These are phyloP conservation scores for Exaiptasia diaphana DNA, from an alignment of 64 coral and sea anemone genomes.

Conservation along the genomic window DNA sequence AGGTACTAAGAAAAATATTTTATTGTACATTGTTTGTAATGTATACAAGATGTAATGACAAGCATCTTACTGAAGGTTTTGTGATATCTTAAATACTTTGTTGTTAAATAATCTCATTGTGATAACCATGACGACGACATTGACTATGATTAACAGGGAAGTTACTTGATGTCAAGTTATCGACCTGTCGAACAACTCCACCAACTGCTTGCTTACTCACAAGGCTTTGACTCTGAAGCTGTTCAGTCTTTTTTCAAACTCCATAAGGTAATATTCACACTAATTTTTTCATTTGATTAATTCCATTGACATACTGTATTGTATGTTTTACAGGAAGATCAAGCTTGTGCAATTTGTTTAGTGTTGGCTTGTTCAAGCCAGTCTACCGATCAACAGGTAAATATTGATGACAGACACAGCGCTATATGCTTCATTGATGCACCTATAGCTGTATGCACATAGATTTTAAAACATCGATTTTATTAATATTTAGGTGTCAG, in stretches of 20 bases:
- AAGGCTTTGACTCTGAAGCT: conserved; percentile 89
- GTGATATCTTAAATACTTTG: too few species aligned
- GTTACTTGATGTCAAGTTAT: conserved; percentile 83
- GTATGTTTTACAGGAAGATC: conserved; percentile 66
- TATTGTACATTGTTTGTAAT: too few species aligned
- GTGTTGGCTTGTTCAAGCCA: conserved; percentile 84
- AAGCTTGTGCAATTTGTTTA: conserved; percentile 91
- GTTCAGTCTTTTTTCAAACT: conserved; percentile 93
- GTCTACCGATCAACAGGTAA: conserved; percentile 72
- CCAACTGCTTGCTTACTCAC: conserved; percentile 60
- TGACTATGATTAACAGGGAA: conserved; percentile 81
- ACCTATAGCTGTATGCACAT: background rate
- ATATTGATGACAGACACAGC: too few species aligned
- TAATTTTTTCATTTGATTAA: background rate
- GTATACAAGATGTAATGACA: too few species aligned
- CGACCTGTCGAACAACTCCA: conserved; percentile 84
- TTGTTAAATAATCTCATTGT: too few species aligned
- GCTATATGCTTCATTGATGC: background rate
- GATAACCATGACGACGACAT: too few species aligned
- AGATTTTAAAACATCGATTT: background rate
- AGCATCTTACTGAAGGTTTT: too few species aligned
- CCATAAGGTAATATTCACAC: conserved; percentile 57
- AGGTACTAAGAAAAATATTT: conserved; percentile 46
- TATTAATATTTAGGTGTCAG: conserved; percentile 53
- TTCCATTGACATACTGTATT: background rate